Evolutionary conservation across 1,140 invertebrate species (phyloP).

Genomic region (Chironomus tepperi): DNA sequence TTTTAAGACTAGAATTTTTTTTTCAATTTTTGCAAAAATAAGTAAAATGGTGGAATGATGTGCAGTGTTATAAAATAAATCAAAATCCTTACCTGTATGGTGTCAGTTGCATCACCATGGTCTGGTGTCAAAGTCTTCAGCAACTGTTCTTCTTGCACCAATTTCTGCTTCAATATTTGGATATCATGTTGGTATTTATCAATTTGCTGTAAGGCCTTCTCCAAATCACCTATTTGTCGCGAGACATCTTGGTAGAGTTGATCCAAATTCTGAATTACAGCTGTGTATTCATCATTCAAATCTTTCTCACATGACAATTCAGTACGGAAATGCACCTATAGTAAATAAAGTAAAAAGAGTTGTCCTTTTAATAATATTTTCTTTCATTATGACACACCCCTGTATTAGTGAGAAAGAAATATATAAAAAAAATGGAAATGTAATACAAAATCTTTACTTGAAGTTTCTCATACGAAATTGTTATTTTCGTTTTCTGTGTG

Average conservation of each 20-base stretch:
- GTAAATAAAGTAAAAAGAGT: conserved; percentile 25
- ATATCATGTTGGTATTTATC: conserved; percentile 84
- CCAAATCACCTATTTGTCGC: conserved; percentile 61
- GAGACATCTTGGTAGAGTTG: conserved; percentile 53
- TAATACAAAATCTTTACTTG: conserved; percentile 48
- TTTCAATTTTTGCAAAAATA: not conserved
- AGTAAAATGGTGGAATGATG: conserved; percentile 20
- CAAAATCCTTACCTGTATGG: conserved; percentile 81
- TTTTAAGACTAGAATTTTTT: not conserved
- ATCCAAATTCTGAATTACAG: conserved; percentile 59
- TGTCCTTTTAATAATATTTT: not conserved
- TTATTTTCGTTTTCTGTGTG: conserved; percentile 84
- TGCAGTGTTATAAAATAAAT: conserved; percentile 25
- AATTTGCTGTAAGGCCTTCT: conserved; percentile 71
- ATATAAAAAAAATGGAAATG: not conserved
- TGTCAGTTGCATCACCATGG: conserved; percentile 69
- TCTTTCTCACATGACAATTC: conserved; percentile 70
- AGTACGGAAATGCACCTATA: conserved; percentile 75
- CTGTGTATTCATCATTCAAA: conserved; percentile 60
- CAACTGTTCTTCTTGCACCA: conserved; percentile 78
- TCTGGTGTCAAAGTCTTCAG: conserved; percentile 69
- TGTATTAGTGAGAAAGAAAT: not conserved
- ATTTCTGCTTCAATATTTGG: conserved; percentile 69
- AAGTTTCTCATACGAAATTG: conserved; percentile 85
- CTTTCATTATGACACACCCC: not conserved